Percentiles rank a stretch among this genome's conserved stretches.
phyloP scores from a whole-genome alignment of 2,888 invertebrate genomes.

The Ommatoiulus sabulosus region DNA sequence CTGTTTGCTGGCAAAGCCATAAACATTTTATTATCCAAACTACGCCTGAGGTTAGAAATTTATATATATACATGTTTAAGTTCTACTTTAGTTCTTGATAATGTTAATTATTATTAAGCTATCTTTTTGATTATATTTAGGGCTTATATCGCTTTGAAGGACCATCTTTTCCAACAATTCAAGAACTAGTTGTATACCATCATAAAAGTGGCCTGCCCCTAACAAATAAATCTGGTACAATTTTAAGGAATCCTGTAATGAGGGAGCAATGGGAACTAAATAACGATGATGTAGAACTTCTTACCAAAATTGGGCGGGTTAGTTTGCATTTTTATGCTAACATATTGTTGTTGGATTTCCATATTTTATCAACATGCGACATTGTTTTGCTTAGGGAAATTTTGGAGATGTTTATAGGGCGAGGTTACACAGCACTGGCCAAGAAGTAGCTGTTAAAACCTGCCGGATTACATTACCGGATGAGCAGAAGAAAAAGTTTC shows the following conservation, averaged over 20 bases:
- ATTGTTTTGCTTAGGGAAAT: conserved; percentile 79
- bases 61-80: too few species aligned
- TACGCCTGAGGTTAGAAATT: conserved; percentile 79
- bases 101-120: too few species aligned
- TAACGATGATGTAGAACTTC: conserved; percentile 91
- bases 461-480: conserved; percentile 94
- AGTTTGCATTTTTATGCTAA: conserved; percentile 64
- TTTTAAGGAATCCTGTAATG: conserved; percentile 85
- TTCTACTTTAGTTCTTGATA: too few species aligned
- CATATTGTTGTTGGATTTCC: not conserved
- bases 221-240: conserved; percentile 91
- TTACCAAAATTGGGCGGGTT: conserved; percentile 95
- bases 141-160: conserved; percentile 95
- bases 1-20: conserved; percentile 95
- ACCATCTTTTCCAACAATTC: conserved; percentile 91
- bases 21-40: conserved; percentile 98
- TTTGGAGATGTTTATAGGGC: conserved; percentile 98
- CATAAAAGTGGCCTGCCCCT: conserved; percentile 87
- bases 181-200: conserved; percentile 91
- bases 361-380: not conserved
- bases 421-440: conserved; percentile 79
- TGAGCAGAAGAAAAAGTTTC: conserved; percentile 91
- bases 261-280: conserved; percentile 95
- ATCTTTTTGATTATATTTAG: conserved; percentile 69
- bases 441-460: conserved; percentile 95